These are phyloP conservation scores for Stichopus chloronotus DNA, from an alignment of 35 echinoderm and acorn worm genomes.

Conservation along the genomic window DNA sequence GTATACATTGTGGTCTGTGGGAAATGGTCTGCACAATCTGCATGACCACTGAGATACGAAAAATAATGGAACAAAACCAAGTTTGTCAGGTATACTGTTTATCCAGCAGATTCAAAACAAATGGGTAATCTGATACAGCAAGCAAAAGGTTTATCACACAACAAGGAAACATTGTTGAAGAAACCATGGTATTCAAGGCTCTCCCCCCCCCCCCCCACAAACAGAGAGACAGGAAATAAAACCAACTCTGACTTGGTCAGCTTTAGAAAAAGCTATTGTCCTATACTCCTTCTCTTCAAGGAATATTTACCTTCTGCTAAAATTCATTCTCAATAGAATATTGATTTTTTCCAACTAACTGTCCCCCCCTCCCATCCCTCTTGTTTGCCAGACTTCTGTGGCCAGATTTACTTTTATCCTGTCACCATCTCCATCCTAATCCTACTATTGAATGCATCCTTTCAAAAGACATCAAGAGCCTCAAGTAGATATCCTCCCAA, in stretches of 20 bases:
- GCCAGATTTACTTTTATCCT: neutral
- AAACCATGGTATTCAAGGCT: neutral
- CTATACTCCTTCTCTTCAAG: neutral
- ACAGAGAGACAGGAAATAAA: neutral
- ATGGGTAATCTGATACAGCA: no score
- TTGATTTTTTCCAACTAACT: neutral
- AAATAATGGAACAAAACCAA: no score
- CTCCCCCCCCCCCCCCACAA: neutral
- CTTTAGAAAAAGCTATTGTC: neutral
- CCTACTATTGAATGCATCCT: neutral
- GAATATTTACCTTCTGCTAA: neutral
- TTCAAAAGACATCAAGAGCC: no score
- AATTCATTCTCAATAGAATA: neutral
- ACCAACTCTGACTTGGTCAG: neutral
- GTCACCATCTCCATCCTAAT: neutral
- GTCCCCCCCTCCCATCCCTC: neutral
- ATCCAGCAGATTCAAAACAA: no score
- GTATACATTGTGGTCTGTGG: no score
- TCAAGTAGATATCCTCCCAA: neutral
- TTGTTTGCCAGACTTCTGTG: conserved; percentile 4
- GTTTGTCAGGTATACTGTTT: no score
- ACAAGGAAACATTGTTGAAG: neutral
- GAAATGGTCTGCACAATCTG: no score
- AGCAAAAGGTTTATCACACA: neutral
- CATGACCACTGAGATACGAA: no score